Evolutionary conservation across 1,140 invertebrate genomes (phyloP), one percentile per base, ranked within the genome.

Genomic region (Calliphora vicina): DNA sequence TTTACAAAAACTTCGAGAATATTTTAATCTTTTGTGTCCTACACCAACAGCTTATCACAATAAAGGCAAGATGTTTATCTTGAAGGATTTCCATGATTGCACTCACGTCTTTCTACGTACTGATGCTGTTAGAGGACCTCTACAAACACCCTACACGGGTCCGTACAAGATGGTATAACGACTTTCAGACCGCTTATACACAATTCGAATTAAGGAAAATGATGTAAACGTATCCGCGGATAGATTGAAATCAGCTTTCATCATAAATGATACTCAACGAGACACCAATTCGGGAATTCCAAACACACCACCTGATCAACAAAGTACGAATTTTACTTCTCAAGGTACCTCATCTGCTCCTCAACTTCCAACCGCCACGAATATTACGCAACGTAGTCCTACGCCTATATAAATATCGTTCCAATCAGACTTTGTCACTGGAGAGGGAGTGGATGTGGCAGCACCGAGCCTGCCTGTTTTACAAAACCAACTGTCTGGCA

Each of bases 361-460:
- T 57, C 50, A 57, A 57, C 4, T 57, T 57, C 10, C 12, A 1
- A 5, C 50, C 12, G 50, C 50, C 50, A 57, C 50, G 50, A 57
- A 57, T 57, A 2, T 57, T 57, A 13, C 50, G 50, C 50, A 57
- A 57, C 13, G 50, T 6, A n/a, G 13, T n/a, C 50, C 0, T 17
- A 74, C 23, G 10, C 72, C 20, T 74, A 27, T 23, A 9, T 15
- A 72, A 27, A 72, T 72, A 72, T 78, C 42, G 26, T 78, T 78
- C 27, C 74, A 78, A 27, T 29, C n/a, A 25, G 74, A 78, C 27
- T 42, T 20, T n/a, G 74, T 78, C 74, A 78, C 74, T 78, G 42
- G 42, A 78, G 74, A 27, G 27, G 74, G 74, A 78, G 27, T 78
- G 42, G 74, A 35, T 78, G 27, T 78, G 74, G 74, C 74, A 42